These are phyloP conservation scores for Lasioglossum oenotherae DNA, from an alignment of 2,888 invertebrate species.

Conservation along the genomic window DNA sequence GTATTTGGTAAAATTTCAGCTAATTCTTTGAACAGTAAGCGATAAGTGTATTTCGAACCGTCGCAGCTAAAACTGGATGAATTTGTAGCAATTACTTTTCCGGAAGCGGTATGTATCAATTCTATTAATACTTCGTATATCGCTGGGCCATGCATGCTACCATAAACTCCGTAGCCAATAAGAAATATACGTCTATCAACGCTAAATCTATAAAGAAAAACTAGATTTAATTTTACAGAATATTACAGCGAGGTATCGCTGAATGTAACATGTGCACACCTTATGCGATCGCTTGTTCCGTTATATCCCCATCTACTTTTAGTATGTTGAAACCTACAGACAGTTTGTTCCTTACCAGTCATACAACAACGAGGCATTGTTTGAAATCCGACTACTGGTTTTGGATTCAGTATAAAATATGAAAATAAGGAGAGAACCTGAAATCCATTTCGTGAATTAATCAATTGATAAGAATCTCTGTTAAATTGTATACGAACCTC, in stretches of 20 bases:
- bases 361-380: slow-evolving; percentile 91
- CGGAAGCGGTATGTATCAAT: slow-evolving; percentile 91
- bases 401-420: slow-evolving; percentile 91
- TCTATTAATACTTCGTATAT: slow-evolving; percentile 92
- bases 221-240: background rate
- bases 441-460: slow-evolving; percentile 20
- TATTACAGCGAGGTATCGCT: background rate
- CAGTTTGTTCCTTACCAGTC: slow-evolving; percentile 91
- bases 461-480: background rate
- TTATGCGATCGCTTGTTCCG: slow-evolving; percentile 92
- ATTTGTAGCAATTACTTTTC: slow-evolving; percentile 90
- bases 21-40: slow-evolving; percentile 93
- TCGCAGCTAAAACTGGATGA: slow-evolving; percentile 92
- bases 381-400: slow-evolving; percentile 90
- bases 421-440: slow-evolving; percentile 89
- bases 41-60: slow-evolving; percentile 91
- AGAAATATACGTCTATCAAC: slow-evolving; percentile 93
- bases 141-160: slow-evolving; percentile 91
- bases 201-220: slow-evolving; percentile 87
- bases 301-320: slow-evolving; percentile 94
- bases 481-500: slow-evolving; percentile 83
- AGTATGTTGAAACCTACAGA: slow-evolving; percentile 90
- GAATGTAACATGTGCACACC: slow-evolving; percentile 85
- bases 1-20: slow-evolving; percentile 92
- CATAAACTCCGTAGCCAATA: slow-evolving; percentile 94